Percentiles rank a stretch among this genome's conserved stretches.
phyloP scores from a whole-genome alignment of 2,888 invertebrate genomes.

The Lottia gigantea region DNA sequence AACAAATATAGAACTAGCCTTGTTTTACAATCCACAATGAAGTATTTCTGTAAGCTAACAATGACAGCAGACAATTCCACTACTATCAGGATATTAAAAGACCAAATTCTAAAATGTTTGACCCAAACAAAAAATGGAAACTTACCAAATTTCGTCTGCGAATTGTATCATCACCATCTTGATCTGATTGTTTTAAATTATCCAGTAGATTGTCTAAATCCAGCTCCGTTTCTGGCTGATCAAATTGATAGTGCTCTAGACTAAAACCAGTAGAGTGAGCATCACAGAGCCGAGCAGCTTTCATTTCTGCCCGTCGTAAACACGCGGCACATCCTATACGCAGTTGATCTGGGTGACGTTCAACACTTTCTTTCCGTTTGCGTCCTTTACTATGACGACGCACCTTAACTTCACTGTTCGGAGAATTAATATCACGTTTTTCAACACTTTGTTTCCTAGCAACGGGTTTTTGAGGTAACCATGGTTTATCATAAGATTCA shows the following conservation, averaged over 20 bases:
- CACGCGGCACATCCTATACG: not conserved
- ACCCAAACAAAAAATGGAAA: too few relatives aligned
- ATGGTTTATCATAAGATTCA: slow-evolving; percentile 1
- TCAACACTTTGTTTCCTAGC: not conserved
- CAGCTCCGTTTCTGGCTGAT: not conserved
- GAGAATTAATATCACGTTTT: not conserved
- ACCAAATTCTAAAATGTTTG: too few relatives aligned
- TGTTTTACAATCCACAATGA: too few relatives aligned
- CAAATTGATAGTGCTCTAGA: not conserved
- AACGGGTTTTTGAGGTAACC: not conserved
- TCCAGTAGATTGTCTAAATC: not conserved
- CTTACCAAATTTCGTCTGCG: too few relatives aligned
- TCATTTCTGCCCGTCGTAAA: not conserved
- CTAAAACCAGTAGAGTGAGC: not conserved
- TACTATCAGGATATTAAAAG: too few relatives aligned
- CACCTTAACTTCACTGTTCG: not conserved
- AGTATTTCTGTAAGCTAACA: too few relatives aligned
- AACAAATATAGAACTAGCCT: too few relatives aligned
- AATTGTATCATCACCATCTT: too few relatives aligned
- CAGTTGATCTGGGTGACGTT: not conserved
- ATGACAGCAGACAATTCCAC: too few relatives aligned
- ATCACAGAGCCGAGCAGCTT: not conserved
- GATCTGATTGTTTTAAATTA: too few relatives aligned
- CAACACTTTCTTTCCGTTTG: not conserved
- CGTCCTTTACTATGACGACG: not conserved